phyloP scores from a whole-genome alignment of 1,140 invertebrate genomes.

The Paraescarpia echinospica region DNA sequence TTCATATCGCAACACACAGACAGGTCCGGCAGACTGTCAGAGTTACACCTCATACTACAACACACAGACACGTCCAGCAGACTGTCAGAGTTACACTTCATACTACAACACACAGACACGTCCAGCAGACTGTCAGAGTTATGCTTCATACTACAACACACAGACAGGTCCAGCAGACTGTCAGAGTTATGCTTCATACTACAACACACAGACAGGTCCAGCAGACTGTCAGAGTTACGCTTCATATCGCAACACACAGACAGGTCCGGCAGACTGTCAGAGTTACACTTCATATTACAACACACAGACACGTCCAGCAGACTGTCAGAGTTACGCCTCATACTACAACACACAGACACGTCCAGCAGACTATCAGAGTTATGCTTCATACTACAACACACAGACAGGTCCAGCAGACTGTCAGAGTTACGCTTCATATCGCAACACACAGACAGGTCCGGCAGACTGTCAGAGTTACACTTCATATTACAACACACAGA shows the following conservation, averaged over 20 bases:
- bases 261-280: background rate
- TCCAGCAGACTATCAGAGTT: background rate
- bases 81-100: background rate
- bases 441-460: background rate
- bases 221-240: conserved; percentile 54
- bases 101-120: conserved; percentile 45
- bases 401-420: conserved; percentile 61
- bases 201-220: conserved; percentile 61
- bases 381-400: no score
- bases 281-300: no score
- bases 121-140: conserved; percentile 59
- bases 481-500: no score
- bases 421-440: conserved; percentile 36
- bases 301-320: conserved; percentile 61
- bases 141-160: background rate
- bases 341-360: background rate
- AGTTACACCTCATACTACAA: background rate
- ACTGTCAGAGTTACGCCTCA: conserved; percentile 49
- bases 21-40: background rate
- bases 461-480: background rate
- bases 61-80: background rate
- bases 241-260: background rate
- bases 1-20: background rate
- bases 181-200: no score
- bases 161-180: background rate